These are phyloP conservation scores for Drosophila trichaetosa DNA, from an alignment of 2,888 invertebrate genomes.

Conservation along the genomic window DNA sequence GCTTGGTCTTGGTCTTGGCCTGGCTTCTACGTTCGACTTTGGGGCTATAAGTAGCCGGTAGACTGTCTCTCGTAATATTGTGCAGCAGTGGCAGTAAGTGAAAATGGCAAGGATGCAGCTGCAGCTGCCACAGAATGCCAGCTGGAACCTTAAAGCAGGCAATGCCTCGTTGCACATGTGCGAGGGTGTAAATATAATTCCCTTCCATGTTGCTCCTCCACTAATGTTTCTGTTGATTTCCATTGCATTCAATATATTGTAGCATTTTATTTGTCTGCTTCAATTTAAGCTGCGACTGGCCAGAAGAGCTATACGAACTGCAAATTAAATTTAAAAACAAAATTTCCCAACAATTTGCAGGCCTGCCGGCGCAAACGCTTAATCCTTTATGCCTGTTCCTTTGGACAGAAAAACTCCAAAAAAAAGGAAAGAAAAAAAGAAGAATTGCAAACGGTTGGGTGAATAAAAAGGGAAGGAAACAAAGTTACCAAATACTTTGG, in stretches of 20 bases:
- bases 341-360: conserved; percentile 69
- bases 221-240: conserved; percentile 41
- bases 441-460: conserved; percentile 39
- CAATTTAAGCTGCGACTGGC: conserved; percentile 34
- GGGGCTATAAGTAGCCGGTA: conserved; percentile 66
- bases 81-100: conserved; percentile 44
- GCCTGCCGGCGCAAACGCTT: conserved; percentile 72
- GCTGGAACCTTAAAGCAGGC: conserved; percentile 45
- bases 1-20: conserved; percentile 38
- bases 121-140: conserved; percentile 31
- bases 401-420: conserved; percentile 16
- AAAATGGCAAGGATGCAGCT: conserved; percentile 45
- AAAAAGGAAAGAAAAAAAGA: conserved; percentile 10
- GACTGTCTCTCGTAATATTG: conserved; percentile 68
- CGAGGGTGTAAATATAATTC: conserved; percentile 30
- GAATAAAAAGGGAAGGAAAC: conserved; percentile 36
- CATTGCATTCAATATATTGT: conserved; percentile 64
- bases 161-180: conserved; percentile 56
- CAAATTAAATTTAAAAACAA: conserved; percentile 70
- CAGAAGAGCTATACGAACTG: conserved; percentile 24
- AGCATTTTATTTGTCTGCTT: conserved; percentile 67
- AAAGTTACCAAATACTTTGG: conserved; percentile 77
- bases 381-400: conserved; percentile 73
- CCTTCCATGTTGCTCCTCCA: neutral
- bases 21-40: conserved; percentile 51